A percentile compares a stretch with the other conserved stretches of the same genome.
These are phyloP conservation scores for Norana najaformis DNA, from an alignment of 2,888 invertebrate genomes.

Conservation along the genomic window DNA sequence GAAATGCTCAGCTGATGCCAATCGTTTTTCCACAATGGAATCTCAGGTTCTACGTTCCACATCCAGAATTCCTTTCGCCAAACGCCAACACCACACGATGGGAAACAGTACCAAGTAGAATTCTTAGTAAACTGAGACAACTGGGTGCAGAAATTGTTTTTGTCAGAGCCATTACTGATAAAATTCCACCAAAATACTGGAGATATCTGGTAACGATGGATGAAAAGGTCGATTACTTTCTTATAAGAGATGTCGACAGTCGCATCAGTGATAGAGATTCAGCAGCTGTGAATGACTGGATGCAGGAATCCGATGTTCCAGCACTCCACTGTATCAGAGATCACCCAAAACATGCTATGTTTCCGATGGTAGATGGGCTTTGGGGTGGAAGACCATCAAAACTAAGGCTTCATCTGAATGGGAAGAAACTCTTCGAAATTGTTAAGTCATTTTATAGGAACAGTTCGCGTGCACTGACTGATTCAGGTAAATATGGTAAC, in stretches of 20 bases:
- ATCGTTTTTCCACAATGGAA: conserved; percentile 40
- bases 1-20: conserved; percentile 38
- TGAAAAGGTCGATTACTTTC: conserved; percentile 30
- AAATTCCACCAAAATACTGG: not conserved
- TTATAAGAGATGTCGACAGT: conserved; percentile 26
- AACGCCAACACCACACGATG: conserved; percentile 1
- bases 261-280: conserved; percentile 35
- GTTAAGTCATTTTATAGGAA: not conserved
- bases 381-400: conserved; percentile 30
- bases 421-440: not conserved
- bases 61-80: conserved; percentile 18
- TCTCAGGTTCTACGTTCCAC: conserved; percentile 36
- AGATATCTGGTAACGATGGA: conserved; percentile 31
- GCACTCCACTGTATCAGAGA: conserved; percentile 40
- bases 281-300: conserved; percentile 33
- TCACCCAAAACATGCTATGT: conserved; percentile 27
- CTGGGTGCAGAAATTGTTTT: conserved; percentile 34
- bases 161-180: conserved; percentile 3
- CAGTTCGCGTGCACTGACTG: not conserved
- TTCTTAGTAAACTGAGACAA: conserved; percentile 28
- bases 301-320: conserved; percentile 1
- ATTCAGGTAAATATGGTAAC: not conserved
- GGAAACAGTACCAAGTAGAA: conserved; percentile 30
- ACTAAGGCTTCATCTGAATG: not conserved
- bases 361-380: conserved; percentile 17